Evolutionary conservation across 2,113 vertebrate species (phyloP).

Genomic region (Nyctereutes procyonoides): DNA sequence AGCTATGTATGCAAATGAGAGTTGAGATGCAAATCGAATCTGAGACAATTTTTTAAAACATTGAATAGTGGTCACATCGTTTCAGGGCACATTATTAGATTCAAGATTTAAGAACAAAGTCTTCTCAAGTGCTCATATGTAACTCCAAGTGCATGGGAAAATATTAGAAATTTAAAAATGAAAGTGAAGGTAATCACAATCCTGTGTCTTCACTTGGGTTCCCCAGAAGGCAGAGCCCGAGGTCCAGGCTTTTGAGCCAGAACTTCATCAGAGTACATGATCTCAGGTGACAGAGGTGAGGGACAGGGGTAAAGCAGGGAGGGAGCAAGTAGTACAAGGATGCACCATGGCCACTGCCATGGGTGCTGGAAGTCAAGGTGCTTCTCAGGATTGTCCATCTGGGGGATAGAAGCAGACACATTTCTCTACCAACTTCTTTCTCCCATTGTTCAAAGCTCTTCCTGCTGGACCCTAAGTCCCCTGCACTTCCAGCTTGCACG

Average conservation of each 20-base stretch:
- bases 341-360: accelerated
- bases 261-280: background rate
- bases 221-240: background rate
- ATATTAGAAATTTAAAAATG: background rate
- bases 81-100: background rate
- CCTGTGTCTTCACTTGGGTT: background rate
- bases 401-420: background rate
- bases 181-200: background rate
- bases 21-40: background rate
- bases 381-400: background rate
- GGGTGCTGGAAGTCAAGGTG: background rate
- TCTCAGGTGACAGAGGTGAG: background rate
- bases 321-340: background rate
- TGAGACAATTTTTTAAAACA: background rate
- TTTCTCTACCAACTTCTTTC: background rate
- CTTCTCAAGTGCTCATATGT: background rate
- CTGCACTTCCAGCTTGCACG: background rate
- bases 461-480: no score
- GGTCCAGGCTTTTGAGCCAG: background rate
- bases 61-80: background rate
- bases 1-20: no score
- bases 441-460: background rate
- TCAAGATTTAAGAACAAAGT: background rate
- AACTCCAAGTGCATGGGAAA: background rate
- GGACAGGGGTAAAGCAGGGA: background rate